phyloP scores from a whole-genome alignment of 1,140 invertebrate genomes.

The Pogonus chalceus region DNA sequence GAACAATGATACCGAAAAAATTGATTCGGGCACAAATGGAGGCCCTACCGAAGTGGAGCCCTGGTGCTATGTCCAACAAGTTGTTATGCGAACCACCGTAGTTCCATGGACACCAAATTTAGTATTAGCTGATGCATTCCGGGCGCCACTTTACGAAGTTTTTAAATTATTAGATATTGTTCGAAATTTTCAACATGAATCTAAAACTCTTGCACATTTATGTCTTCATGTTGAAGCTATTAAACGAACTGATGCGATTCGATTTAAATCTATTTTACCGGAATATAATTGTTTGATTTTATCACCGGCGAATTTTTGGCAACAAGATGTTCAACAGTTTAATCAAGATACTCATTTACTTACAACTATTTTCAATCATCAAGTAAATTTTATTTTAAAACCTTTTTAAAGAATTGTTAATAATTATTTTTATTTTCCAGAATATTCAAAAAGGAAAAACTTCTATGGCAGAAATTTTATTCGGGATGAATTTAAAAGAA shows the following conservation, averaged over 20 bases:
- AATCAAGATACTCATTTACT: constrained; percentile 66
- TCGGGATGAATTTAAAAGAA: constrained; percentile 82
- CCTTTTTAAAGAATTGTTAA: constrained; percentile 8
- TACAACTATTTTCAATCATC: constrained; percentile 69
- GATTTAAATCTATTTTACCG: constrained; percentile 55
- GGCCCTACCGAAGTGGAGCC: constrained; percentile 48
- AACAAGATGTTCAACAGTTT: constrained; percentile 67
- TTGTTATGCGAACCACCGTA: constrained; percentile 56
- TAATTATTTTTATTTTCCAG: constrained; percentile 34
- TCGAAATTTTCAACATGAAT: constrained; percentile 68
- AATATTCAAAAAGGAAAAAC: constrained; percentile 67
- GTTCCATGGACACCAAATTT: constrained; percentile 76
- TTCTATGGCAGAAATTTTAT: constrained; percentile 79
- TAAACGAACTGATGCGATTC: constrained; percentile 45
- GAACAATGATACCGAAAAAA: constrained; percentile 5
- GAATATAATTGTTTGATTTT: constrained; percentile 87
- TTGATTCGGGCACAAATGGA: constrained; percentile 33
- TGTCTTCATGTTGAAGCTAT: constrained; percentile 81
- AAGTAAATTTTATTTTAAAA: constrained; percentile 46
- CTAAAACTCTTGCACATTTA: constrained; percentile 61
- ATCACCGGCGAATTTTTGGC: constrained; percentile 91
- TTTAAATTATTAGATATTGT: constrained; percentile 79
- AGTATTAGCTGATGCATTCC: constrained; percentile 76
- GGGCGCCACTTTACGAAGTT: constrained; percentile 75
- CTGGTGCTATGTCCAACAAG: constrained; percentile 75